Percentiles rank a stretch among this genome's conserved stretches.
phyloP scores from a whole-genome alignment of 1,140 invertebrate species.

The Lamellibrachia luymesi region DNA sequence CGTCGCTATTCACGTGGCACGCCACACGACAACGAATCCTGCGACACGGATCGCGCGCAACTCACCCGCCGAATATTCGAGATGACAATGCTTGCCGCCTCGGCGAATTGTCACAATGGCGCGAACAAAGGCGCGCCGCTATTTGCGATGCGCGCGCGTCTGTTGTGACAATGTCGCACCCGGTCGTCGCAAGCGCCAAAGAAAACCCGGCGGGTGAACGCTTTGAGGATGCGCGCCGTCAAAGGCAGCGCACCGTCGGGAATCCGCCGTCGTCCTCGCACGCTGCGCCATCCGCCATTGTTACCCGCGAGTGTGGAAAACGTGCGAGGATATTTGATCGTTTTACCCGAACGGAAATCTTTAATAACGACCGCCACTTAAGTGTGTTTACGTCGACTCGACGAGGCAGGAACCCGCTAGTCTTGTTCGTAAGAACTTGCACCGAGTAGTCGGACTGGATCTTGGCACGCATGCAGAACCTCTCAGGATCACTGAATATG shows the following conservation, averaged over 20 bases:
- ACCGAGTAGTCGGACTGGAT: not conserved
- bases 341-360: not conserved
- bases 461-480: not conserved
- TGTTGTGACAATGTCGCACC: conserved; percentile 3
- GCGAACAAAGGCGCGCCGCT: not conserved
- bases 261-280: not conserved
- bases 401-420: not conserved
- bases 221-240: not conserved
- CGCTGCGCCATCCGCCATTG: not conserved
- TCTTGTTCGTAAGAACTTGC: not conserved
- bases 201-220: not conserved
- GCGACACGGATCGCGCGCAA: not conserved
- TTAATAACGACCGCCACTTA: not conserved
- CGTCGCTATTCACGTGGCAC: not conserved
- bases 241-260: not conserved
- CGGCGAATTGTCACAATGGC: not conserved
- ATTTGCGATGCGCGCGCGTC: not conserved
- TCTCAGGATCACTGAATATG: not conserved
- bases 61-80: not conserved
- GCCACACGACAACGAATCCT: not conserved
- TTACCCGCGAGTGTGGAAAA: not conserved
- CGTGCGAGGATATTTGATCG: not conserved
- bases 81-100: not conserved
- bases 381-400: not conserved
- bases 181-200: not conserved